Conservation (phyloP, 1,140 invertebrate genomes). For the Caenorhabditis brenneri region DNA sequence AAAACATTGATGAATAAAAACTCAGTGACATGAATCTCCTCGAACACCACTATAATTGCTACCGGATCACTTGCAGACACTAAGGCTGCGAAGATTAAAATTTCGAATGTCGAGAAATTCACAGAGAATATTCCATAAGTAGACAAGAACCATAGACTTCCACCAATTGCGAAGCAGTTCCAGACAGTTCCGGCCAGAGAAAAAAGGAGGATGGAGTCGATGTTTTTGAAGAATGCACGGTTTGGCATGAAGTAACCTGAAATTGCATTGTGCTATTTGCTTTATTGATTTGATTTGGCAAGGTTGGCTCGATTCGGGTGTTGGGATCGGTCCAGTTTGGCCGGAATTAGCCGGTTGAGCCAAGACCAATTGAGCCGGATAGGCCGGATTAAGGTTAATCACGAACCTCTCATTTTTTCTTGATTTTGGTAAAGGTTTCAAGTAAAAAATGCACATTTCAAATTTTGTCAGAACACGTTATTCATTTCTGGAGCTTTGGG, state of each 20-base stretch:
- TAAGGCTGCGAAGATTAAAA: constrained; percentile 89
- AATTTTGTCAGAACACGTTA: no score
- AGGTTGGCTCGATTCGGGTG: no score
- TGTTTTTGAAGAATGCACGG: constrained; percentile 60
- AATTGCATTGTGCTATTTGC: no score
- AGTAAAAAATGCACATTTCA: no score
- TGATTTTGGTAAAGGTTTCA: no score
- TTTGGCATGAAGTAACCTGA: constrained; percentile 64
- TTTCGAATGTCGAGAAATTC: constrained; percentile 78
- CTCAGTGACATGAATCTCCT: constrained; percentile 75
- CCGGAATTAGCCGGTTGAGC: no score
- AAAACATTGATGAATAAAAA: constrained; percentile 97
- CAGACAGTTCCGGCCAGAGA: constrained; percentile 58
- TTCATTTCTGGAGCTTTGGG: no score
- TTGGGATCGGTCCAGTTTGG: no score
- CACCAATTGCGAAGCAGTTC: constrained; percentile 58
- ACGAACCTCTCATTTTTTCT: no score
- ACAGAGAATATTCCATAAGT: constrained; percentile 48
- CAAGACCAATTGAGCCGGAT: no score
- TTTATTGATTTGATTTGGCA: no score
- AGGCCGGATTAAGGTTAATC: no score
- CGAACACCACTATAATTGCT: constrained; percentile 74
- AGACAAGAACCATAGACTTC: constrained; percentile 11
- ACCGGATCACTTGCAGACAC: constrained; percentile 99
- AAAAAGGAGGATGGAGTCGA: constrained; percentile 56